Evolutionary conservation across 2,797 vertebrate genomes (phyloP).

Genomic region (Oryzias sinensis): DNA sequence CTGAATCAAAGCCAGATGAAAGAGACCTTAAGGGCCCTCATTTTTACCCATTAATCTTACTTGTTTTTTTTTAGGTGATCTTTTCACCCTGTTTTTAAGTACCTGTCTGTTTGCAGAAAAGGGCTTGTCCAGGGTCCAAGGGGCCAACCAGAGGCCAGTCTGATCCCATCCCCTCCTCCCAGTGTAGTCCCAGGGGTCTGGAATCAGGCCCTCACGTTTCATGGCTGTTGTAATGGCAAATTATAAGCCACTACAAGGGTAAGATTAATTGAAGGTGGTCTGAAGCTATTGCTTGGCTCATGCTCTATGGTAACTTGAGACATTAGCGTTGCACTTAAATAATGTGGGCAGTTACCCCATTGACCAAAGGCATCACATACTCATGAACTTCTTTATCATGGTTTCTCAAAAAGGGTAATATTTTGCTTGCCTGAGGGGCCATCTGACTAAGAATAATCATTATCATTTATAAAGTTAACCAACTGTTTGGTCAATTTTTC

Average conservation of each 20-base stretch:
- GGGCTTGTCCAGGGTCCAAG: conserved; percentile 75
- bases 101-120: conserved; percentile 77
- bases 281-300: conserved; percentile 63
- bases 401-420: conserved; percentile 56
- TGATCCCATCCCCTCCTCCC: conserved; percentile 62
- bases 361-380: conserved; percentile 67
- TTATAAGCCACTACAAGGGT: conserved; percentile 84
- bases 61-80: conserved; percentile 81
- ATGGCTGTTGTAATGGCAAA: conserved; percentile 84
- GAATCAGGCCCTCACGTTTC: conserved; percentile 78
- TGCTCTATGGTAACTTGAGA: conserved; percentile 81
- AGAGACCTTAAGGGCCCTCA: conserved; percentile 75
- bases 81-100: conserved; percentile 82
- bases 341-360: conserved; percentile 74
- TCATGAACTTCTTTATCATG: conserved; percentile 71
- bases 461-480: conserved; percentile 86
- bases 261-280: conserved; percentile 88
- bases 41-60: conserved; percentile 82
- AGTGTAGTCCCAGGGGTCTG: conserved; percentile 60
- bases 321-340: conserved; percentile 69
- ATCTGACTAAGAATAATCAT: conserved; percentile 72
- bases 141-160: conserved; percentile 68
- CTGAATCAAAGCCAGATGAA: conserved; percentile 83
- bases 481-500: conserved; percentile 84
- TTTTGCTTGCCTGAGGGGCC: conserved; percentile 74